Evolutionary conservation across 2,113 vertebrate genomes (phyloP), one percentile per base, ranked within the genome.

Genomic region (Psettodes erumei): DNA sequence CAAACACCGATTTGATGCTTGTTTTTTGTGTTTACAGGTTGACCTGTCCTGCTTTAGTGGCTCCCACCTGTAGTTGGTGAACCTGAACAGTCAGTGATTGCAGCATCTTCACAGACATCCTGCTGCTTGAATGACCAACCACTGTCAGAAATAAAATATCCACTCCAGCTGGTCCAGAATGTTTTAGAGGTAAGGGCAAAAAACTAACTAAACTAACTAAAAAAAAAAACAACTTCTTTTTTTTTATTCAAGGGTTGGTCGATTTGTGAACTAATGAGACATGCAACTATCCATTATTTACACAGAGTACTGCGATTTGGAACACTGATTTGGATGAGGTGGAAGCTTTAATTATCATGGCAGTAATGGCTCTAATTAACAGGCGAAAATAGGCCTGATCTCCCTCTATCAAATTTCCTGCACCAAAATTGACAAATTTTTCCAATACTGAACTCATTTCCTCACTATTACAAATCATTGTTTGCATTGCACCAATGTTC

Each of bases 361-460:
- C 42, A 51, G 48, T 71, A 81, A 81, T 75, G 33, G 48, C 33
- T 64, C 50, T 58, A 77, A 83, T 75, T 77, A 81, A 47, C 48
- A 54, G 75, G 45, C 27, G 60, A 79, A 61, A 67, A 72, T 33
- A 25, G n/a, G 28, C 50, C 53, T 68, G 40, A 42, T 59, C 13
- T 42, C 45, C 21, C n/a, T 71, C 13, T 23, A 61, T 67, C 42
- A 60, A 32, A 63, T 66, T 63, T 69, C 56, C 61, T 35, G 42
- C 28, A 58, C 60, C 33, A 30, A 61, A 59, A 78, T 56, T 0
- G 10, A 75, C 56, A 43, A 3, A 82, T 87, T 77, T 77, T 28
- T 45, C 48, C 21, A 65, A 60, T 71, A 51, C 35, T 63, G 7
- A 79, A 74, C 67, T 85, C 0, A 71, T 81, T 86, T 83, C 78